A percentile compares a stretch with the other conserved stretches of the same genome.
These are phyloP conservation scores for Brenthis hecate DNA, from an alignment of 2,888 invertebrate genomes.

Conservation along the genomic window DNA sequence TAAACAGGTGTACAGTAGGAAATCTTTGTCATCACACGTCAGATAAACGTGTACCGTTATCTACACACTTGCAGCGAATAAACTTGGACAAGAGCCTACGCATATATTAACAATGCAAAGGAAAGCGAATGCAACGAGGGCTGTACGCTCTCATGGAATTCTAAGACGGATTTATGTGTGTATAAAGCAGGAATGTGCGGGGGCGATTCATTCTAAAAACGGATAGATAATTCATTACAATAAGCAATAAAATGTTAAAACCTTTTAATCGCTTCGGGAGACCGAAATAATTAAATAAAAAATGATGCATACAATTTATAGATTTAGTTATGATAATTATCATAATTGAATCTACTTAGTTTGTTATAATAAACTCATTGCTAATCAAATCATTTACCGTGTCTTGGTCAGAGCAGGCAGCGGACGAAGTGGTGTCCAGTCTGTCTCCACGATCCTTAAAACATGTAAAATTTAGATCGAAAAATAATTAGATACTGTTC, in stretches of 20 bases:
- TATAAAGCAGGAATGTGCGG: conserved; percentile 61
- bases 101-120: conserved; percentile 43
- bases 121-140: conserved; percentile 39
- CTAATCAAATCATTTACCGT: too few species aligned
- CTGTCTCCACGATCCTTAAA: too few species aligned
- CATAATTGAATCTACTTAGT: too few species aligned
- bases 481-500: too few species aligned
- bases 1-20: conserved; percentile 56
- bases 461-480: too few species aligned
- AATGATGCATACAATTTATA: background rate
- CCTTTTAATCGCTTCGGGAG: background rate
- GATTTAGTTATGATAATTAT: background rate
- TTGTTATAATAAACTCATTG: too few species aligned
- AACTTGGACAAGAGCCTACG: conserved; percentile 43
- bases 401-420: too few species aligned
- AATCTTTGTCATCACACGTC: conserved; percentile 60
- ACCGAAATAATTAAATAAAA: background rate
- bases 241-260: background rate
- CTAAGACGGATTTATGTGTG: conserved; percentile 52
- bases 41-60: conserved; percentile 62
- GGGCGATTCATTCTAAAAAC: conserved; percentile 54
- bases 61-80: conserved; percentile 48
- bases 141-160: conserved; percentile 28
- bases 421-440: too few species aligned
- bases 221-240: conserved; percentile 26